phyloP scores from a whole-genome alignment of 2,888 invertebrate genomes.

The Ochropacha duplaris region DNA sequence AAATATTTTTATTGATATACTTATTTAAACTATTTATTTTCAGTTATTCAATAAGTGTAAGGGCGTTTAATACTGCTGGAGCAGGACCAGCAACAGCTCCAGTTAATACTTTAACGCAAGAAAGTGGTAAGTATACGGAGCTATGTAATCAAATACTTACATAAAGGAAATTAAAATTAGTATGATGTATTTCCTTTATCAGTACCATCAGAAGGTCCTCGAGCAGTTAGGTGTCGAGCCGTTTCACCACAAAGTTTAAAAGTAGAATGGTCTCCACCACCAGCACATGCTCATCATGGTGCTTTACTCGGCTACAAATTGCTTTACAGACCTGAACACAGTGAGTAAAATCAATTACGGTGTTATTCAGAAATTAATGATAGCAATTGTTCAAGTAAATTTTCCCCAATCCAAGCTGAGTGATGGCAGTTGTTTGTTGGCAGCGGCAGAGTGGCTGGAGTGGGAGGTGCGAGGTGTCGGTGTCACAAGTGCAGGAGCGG shows the following conservation, averaged over 20 bases:
- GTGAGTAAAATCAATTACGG: constrained; percentile 53
- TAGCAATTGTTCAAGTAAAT: not conserved
- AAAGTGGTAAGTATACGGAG: constrained; percentile 85
- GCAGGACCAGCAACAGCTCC: constrained; percentile 91
- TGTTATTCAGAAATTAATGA: not conserved
- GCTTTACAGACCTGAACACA: constrained; percentile 87
- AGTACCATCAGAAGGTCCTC: constrained; percentile 91
- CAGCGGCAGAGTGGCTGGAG: constrained; percentile 78
- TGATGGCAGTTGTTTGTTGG: constrained; percentile 80
- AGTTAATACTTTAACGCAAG: constrained; percentile 90
- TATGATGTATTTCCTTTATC: constrained; percentile 1
- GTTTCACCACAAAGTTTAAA: constrained; percentile 91
- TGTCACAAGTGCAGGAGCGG: constrained; percentile 48
- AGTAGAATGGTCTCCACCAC: constrained; percentile 90
- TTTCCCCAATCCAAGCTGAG: constrained; percentile 64
- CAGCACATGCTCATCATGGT: constrained; percentile 88
- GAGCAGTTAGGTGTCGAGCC: constrained; percentile 88
- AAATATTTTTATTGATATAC: no score
- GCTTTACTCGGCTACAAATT: constrained; percentile 93
- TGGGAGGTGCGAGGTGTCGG: constrained; percentile 72
- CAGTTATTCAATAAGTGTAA: constrained; percentile 91
- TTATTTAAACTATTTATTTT: constrained; percentile 11
- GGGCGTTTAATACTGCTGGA: constrained; percentile 93
- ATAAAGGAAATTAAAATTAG: no score
- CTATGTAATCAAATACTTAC: not conserved